Evolutionary conservation across 2,888 invertebrate genomes (phyloP).

Genomic region (Blera fallax): DNA sequence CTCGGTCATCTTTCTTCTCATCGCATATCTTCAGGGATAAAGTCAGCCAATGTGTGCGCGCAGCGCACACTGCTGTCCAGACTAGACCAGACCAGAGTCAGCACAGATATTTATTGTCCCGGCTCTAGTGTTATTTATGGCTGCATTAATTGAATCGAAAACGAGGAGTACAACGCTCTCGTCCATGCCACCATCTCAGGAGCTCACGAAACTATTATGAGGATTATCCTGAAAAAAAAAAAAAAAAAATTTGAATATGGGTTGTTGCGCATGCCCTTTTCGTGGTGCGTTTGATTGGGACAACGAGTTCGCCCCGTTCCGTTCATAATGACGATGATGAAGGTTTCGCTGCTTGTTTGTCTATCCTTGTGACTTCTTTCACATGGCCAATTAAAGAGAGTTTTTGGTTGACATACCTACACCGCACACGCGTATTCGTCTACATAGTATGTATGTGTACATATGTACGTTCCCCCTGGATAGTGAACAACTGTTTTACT

Average conservation of each 20-base stretch:
- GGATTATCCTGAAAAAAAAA: too few relatives aligned
- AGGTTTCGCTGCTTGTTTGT: conserved; percentile 56
- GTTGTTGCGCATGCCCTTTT: conserved; percentile 9
- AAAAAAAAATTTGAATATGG: conserved; percentile 53
- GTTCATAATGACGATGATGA: conserved; percentile 45
- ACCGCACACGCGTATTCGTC: conserved; percentile 51
- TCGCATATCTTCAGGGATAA: conserved; percentile 8
- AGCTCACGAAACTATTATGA: conserved; percentile 11
- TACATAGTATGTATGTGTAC: conserved; percentile 8
- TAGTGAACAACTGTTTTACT: conserved; percentile 47
- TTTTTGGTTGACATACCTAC: conserved; percentile 50
- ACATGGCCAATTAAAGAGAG: conserved; percentile 61
- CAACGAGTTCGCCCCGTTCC: conserved; percentile 5
- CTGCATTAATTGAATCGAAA: conserved; percentile 71
- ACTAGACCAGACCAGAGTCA: conserved; percentile 19
- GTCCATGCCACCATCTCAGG: conserved; percentile 1
- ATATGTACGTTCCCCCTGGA: background rate
- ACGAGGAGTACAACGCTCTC: background rate
- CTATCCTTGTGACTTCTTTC: conserved; percentile 48
- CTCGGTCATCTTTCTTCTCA: conserved; percentile 15
- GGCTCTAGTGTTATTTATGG: conserved; percentile 70
- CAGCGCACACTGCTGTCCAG: conserved; percentile 9
- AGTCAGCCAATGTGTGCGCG: background rate
- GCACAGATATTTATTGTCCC: conserved; percentile 66
- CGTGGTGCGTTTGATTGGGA: conserved; percentile 41